phyloP scores from a whole-genome alignment of 2,888 invertebrate species.

The Agrotis ipsilon region DNA sequence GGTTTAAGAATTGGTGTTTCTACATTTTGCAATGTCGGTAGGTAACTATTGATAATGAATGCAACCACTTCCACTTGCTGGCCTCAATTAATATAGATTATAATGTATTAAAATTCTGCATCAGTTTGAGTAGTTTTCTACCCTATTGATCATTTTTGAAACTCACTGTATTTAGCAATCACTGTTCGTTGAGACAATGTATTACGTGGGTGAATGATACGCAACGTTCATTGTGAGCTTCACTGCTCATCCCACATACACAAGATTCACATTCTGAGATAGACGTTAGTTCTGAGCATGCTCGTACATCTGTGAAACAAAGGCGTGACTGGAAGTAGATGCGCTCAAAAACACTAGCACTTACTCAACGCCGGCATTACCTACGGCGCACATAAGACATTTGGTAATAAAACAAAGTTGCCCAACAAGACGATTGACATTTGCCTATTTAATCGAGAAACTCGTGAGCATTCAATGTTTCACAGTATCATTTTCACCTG shows the following conservation, averaged over 20 bases:
- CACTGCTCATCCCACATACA: conserved; percentile 30
- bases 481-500: conserved; percentile 67
- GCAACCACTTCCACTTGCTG: conserved; percentile 81
- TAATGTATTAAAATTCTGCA: conserved; percentile 78
- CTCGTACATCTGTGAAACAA: conserved; percentile 58
- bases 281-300: conserved; percentile 13
- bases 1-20: conserved; percentile 70
- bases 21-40: conserved; percentile 75
- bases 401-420: conserved; percentile 85
- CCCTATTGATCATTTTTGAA: conserved; percentile 46
- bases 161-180: conserved; percentile 21
- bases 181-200: conserved; percentile 32
- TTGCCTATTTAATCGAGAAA: conserved; percentile 78
- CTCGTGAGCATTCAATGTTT: conserved; percentile 71
- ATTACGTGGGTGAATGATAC: conserved; percentile 29
- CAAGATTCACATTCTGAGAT: conserved; percentile 22
- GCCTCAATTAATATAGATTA: conserved; percentile 86
- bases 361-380: conserved; percentile 78
- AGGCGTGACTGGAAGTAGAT: conserved; percentile 72
- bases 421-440: conserved; percentile 87
- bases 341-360: conserved; percentile 74
- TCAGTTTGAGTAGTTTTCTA: conserved; percentile 55
- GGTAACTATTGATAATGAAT: conserved; percentile 79
- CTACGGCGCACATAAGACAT: conserved; percentile 76
- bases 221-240: conserved; percentile 23